A percentile compares a stretch with the other conserved stretches of the same genome.
phyloP scores from a whole-genome alignment of 2,888 invertebrate genomes.

The Oscheius sp. region DNA sequence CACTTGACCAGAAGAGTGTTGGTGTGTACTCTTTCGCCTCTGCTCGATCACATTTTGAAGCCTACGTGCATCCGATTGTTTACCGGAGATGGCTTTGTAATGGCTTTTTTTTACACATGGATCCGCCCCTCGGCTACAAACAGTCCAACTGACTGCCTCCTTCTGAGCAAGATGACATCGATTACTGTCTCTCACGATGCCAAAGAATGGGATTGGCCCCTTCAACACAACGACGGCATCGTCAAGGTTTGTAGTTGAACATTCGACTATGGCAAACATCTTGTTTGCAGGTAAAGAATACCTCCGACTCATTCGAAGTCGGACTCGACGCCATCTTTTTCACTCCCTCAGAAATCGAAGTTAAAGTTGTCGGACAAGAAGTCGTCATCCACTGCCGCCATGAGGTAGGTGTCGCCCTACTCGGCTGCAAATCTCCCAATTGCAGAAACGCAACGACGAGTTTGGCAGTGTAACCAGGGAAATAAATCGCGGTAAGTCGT shows the following conservation, averaged over 20 bases:
- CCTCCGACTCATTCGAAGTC: slow-evolving; percentile 64
- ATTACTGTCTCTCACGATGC: slow-evolving; percentile 61
- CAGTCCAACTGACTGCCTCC: neutral
- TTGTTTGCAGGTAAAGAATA: slow-evolving; percentile 58
- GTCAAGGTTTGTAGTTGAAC: slow-evolving; percentile 44
- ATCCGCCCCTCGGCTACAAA: no score
- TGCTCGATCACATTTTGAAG: no score
- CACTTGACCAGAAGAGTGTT: no score
- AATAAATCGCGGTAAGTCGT: slow-evolving; percentile 61
- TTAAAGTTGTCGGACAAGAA: slow-evolving; percentile 68
- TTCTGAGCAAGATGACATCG: slow-evolving; percentile 49
- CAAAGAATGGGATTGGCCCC: slow-evolving; percentile 68
- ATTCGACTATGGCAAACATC: neutral
- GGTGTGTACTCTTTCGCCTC: no score
- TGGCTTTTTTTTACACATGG: no score
- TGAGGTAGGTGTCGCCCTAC: slow-evolving; percentile 47
- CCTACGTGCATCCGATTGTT: no score
- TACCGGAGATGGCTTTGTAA: no score
- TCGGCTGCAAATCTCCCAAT: no score
- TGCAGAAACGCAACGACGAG: slow-evolving; percentile 56
- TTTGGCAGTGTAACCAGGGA: slow-evolving; percentile 68
- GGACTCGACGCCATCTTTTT: slow-evolving; percentile 65
- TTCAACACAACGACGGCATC: slow-evolving; percentile 62
- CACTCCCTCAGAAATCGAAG: slow-evolving; percentile 64
- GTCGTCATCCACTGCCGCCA: slow-evolving; percentile 70